These are phyloP conservation scores for Dreissena polymorpha DNA, from an alignment of 1,140 invertebrate species.

Conservation along the genomic window DNA sequence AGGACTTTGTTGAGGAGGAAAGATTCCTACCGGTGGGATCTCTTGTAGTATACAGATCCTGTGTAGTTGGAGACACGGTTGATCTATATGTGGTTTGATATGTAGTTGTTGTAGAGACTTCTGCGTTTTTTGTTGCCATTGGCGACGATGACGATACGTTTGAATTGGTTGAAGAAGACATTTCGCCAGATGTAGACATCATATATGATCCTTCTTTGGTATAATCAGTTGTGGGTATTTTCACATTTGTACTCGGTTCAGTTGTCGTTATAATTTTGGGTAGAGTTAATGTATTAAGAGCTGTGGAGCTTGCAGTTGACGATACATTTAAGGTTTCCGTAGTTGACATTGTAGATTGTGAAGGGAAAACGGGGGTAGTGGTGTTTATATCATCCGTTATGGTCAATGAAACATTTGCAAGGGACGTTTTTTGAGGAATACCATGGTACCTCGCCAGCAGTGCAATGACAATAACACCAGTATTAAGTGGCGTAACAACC, in stretches of 20 bases:
- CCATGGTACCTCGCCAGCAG: slow-evolving; percentile 2
- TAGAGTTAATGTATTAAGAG: not conserved
- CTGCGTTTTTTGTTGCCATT: not conserved
- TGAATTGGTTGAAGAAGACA: not conserved
- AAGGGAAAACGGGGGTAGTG: not conserved
- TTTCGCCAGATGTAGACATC: no score
- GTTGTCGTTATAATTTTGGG: not conserved
- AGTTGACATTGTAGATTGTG: not conserved
- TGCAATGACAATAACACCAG: not conserved
- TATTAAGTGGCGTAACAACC: not conserved
- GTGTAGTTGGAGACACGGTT: not conserved
- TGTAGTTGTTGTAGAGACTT: not conserved
- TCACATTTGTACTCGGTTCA: not conserved
- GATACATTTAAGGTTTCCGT: not conserved
- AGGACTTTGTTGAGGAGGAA: not conserved
- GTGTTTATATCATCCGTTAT: not conserved
- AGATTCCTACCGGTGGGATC: no score
- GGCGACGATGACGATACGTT: not conserved
- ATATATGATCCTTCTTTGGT: not conserved
- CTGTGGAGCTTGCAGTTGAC: not conserved
- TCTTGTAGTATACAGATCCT: no score
- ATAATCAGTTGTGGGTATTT: no score
- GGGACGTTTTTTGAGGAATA: slow-evolving; percentile 19
- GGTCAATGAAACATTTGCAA: not conserved
- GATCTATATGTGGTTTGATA: not conserved